Conservation (phyloP, 1,140 invertebrate genomes). For the Nasonia longicornis region DNA sequence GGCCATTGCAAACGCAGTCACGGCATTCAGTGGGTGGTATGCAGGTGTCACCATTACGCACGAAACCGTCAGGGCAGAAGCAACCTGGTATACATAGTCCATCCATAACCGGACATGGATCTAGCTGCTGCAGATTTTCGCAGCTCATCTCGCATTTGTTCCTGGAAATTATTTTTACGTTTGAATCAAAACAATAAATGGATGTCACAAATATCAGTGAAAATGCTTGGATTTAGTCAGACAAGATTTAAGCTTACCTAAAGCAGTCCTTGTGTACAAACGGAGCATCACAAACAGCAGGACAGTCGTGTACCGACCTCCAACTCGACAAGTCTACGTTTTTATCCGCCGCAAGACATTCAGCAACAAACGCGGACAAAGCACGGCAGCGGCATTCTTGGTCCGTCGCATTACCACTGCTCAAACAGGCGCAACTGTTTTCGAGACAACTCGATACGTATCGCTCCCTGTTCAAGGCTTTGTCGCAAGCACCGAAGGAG, state of each 20-base stretch:
- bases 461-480: constrained; percentile 74
- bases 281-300: constrained; percentile 77
- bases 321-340: constrained; percentile 77
- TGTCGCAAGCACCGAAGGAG: constrained; percentile 74
- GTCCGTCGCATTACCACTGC: constrained; percentile 64
- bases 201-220: not conserved
- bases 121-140: constrained; percentile 71
- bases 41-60: constrained; percentile 78
- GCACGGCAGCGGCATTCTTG: constrained; percentile 77
- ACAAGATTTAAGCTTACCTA: constrained; percentile 60
- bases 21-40: constrained; percentile 78
- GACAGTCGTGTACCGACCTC: constrained; percentile 78
- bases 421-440: constrained; percentile 78
- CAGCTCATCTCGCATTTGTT: constrained; percentile 80
- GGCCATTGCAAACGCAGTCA: constrained; percentile 81
- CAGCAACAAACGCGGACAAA: constrained; percentile 77
- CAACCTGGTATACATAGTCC: constrained; percentile 84
- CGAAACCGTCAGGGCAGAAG: constrained; percentile 83
- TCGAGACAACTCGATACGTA: constrained; percentile 81
- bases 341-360: constrained; percentile 76
- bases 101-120: constrained; percentile 73
- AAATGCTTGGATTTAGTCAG: too few relatives aligned
- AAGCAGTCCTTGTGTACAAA: constrained; percentile 86
- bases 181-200: not conserved
- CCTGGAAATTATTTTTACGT: constrained; percentile 40